Conservation (phyloP, 2,113 vertebrate genomes). For the Eurystomus gularis region DNA sequence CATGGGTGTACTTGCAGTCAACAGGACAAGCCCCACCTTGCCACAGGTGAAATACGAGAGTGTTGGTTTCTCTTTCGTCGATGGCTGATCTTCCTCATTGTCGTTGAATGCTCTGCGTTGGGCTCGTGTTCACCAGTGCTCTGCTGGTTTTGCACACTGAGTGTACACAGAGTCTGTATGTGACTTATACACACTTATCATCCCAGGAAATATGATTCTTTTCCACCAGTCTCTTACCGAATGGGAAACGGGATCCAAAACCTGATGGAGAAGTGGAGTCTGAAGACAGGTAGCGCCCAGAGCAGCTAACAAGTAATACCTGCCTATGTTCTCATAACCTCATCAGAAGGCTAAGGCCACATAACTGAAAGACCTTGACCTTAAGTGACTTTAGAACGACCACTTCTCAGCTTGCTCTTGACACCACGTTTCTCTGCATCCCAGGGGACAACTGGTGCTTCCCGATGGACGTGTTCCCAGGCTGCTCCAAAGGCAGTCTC, state of each 20-base stretch:
- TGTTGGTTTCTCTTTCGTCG: not conserved
- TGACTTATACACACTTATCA: fast-evolving
- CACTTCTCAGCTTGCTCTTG: not conserved
- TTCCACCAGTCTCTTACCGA: too few relatives aligned
- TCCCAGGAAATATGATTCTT: not conserved
- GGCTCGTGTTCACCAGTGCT: not conserved
- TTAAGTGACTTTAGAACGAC: not conserved
- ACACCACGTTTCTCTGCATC: not conserved
- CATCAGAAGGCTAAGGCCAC: not conserved
- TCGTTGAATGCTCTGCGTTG: not conserved
- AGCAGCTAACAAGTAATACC: not conserved
- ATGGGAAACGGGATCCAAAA: not conserved
- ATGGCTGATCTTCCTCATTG: not conserved
- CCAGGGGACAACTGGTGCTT: not conserved
- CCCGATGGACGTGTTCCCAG: fast-evolving
- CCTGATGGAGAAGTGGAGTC: too few relatives aligned
- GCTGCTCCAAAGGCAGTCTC: not conserved
- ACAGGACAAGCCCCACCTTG: not conserved
- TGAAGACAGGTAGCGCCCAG: not conserved
- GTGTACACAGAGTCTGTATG: fast-evolving
- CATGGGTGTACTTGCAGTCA: not conserved
- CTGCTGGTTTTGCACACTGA: not conserved
- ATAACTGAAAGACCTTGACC: not conserved
- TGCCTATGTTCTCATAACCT: not conserved
- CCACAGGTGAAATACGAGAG: not conserved